These are phyloP conservation scores for Melanargia galathea DNA, from an alignment of 2,888 invertebrate species.

Conservation along the genomic window DNA sequence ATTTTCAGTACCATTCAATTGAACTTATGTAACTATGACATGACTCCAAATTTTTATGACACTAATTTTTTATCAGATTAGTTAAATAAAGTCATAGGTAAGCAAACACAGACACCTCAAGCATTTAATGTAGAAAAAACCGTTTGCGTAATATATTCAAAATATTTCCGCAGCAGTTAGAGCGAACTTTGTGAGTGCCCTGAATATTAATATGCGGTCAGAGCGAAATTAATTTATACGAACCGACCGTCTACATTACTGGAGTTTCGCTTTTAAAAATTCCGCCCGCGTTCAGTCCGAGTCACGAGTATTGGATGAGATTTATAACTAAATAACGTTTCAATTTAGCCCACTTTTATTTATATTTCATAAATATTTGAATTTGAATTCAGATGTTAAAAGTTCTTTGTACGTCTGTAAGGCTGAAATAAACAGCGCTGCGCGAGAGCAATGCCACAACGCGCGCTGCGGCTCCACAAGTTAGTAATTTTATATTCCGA, in stretches of 20 bases:
- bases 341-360: conserved; percentile 8
- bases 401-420: not conserved
- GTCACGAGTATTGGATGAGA: conserved; percentile 52
- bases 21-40: too few relatives aligned
- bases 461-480: too few relatives aligned
- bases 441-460: too few relatives aligned
- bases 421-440: not conserved
- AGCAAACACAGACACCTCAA: conserved; percentile 4
- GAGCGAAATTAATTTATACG: conserved; percentile 74
- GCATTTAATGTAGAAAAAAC: conserved; percentile 18
- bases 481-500: too few relatives aligned
- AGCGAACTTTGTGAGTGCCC: conserved; percentile 76
- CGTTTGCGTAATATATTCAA: conserved; percentile 36
- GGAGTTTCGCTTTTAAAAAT: conserved; percentile 71
- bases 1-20: too few relatives aligned
- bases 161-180: conserved; percentile 72
- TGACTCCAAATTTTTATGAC: too few relatives aligned
- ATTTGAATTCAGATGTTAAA: not conserved
- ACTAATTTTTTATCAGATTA: not conserved
- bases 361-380: not conserved
- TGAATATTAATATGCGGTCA: conserved; percentile 79
- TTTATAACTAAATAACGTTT: conserved; percentile 25
- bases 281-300: conserved; percentile 63
- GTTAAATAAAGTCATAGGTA: not conserved
- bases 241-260: conserved; percentile 68